Evolutionary conservation across 2,888 invertebrate species (phyloP).

Genomic region (Catotricha subobsoleta): DNA sequence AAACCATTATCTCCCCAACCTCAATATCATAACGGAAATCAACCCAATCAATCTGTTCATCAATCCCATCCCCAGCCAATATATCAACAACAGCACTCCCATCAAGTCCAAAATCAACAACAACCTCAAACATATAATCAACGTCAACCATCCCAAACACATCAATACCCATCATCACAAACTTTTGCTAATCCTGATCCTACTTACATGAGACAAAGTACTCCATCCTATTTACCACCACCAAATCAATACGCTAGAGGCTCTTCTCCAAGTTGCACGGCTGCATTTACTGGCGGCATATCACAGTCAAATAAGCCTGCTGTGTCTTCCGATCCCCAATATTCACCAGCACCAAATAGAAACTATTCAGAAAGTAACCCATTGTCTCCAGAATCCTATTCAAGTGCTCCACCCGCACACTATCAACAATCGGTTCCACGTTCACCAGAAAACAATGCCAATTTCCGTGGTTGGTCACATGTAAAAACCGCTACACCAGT

Average conservation of each 20-base stretch:
- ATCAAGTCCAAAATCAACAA: constrained; percentile 9
- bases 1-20: constrained; percentile 29
- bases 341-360: constrained; percentile 6
- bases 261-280: constrained; percentile 8
- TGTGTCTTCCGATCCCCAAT: constrained; percentile 9
- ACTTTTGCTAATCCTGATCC: constrained; percentile 4
- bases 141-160: background rate
- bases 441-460: background rate
- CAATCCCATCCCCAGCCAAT: constrained; percentile 7
- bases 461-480: constrained; percentile 11
- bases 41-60: constrained; percentile 8
- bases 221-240: background rate
- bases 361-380: constrained; percentile 8
- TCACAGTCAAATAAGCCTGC: constrained; percentile 2
- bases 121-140: constrained; percentile 8
- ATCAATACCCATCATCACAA: background rate
- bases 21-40: constrained; percentile 28
- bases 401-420: too few species aligned
- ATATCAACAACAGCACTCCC: constrained; percentile 3
- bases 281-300: constrained; percentile 13
- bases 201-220: constrained; percentile 3
- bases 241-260: background rate
- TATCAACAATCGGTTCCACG: background rate
- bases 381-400: background rate
- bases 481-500: constrained; percentile 10